Conservation (phyloP, 2,113 vertebrate species). For the Sprattus sprattus region DNA sequence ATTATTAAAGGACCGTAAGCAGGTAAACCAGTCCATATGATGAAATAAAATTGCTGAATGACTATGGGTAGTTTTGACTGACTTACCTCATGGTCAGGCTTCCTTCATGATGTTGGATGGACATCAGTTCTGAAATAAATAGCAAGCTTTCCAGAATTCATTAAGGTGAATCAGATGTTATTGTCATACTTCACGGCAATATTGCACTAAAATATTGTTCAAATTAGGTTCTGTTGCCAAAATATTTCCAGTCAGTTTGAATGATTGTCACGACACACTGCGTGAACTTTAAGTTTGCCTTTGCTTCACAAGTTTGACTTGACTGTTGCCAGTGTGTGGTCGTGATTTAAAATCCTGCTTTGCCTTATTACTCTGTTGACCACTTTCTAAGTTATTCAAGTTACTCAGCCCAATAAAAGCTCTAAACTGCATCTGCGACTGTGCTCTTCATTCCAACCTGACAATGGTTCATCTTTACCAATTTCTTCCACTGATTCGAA, state of each 20-base stretch:
- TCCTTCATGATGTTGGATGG: neutral
- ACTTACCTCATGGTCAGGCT: neutral
- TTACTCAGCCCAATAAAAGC: no score
- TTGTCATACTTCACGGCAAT: neutral
- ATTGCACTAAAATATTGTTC: neutral
- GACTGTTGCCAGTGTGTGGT: no score
- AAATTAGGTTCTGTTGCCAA: neutral
- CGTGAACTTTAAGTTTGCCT: no score
- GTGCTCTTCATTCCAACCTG: no score
- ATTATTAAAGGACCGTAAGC: neutral
- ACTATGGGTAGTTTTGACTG: neutral
- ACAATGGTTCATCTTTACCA: neutral
- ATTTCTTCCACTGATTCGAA: neutral
- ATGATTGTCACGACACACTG: no score
- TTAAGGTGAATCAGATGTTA: neutral
- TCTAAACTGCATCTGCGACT: no score
- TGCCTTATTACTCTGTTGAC: no score
- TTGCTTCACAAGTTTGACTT: no score
- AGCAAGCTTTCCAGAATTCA: neutral
- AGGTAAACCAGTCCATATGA: neutral
- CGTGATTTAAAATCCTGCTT: no score
- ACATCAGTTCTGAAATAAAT: neutral
- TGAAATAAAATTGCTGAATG: neutral
- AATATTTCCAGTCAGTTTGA: neutral
- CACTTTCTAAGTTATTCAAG: no score